phyloP scores from a whole-genome alignment of 1,140 invertebrate genomes.

The Helicorthomorpha holstii region DNA sequence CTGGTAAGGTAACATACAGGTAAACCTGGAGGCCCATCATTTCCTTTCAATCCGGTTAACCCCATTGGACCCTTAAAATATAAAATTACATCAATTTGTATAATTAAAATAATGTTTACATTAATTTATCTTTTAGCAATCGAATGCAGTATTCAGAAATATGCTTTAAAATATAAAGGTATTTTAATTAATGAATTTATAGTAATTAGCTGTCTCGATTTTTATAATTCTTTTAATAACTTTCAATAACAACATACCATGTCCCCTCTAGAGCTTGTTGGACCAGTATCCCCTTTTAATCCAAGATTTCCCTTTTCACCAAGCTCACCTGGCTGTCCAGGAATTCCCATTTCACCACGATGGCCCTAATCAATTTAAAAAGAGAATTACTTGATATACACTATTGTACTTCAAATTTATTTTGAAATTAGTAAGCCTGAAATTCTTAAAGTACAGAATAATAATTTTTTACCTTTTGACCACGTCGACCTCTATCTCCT shows the following conservation, averaged over 20 bases:
- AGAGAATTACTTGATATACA: not conserved
- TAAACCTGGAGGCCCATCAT: conserved; percentile 37
- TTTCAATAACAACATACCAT: conserved; percentile 4
- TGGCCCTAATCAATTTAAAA: conserved; percentile 31
- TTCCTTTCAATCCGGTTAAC: conserved; percentile 33
- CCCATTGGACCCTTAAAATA: conserved; percentile 28
- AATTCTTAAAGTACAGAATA: too few relatives aligned
- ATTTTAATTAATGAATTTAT: not conserved
- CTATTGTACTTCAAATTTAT: not conserved
- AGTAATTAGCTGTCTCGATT: not conserved
- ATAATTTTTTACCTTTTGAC: conserved; percentile 32
- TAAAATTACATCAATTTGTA: too few relatives aligned
- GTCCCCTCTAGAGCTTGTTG: conserved; percentile 44
- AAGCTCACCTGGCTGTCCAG: conserved; percentile 47
- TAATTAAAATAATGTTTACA: conserved; percentile 1
- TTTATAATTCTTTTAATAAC: too few relatives aligned
- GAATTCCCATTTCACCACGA: conserved; percentile 44
- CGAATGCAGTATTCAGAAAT: too few relatives aligned
- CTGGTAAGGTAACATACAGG: conserved; percentile 26
- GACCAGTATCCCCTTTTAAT: conserved; percentile 36
- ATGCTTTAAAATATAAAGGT: conserved; percentile 5
- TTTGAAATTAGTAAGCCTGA: too few relatives aligned
- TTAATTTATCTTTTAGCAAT: too few relatives aligned
- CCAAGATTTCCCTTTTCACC: conserved; percentile 54
- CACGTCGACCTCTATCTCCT: conserved; percentile 48